Conservation (phyloP, 1,140 invertebrate genomes). For the Drosophila ananassae region DNA sequence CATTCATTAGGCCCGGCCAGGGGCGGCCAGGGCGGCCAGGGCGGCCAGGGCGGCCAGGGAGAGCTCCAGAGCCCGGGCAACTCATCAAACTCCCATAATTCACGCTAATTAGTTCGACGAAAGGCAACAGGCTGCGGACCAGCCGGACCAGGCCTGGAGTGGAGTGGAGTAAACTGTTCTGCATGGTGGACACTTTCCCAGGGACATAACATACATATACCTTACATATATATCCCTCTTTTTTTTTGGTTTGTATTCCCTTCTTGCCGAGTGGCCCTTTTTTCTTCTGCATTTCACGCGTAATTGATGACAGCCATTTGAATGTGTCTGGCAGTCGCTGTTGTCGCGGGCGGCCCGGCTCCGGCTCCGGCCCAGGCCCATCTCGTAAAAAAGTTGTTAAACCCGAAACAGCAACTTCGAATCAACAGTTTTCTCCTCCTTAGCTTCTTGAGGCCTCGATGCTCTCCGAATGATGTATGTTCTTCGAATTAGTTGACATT, state of each 20-base stretch:
- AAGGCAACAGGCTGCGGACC: constrained; percentile 32
- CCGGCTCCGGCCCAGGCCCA: too few species aligned
- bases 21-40: too few species aligned
- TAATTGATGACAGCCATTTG: constrained; percentile 69
- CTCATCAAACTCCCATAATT: constrained; percentile 67
- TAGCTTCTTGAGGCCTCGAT: background rate
- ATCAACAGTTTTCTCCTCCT: background rate
- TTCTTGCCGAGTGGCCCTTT: background rate
- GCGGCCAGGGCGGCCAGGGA: too few species aligned
- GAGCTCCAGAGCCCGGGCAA: constrained; percentile 10
- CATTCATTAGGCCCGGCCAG: constrained; percentile 37
- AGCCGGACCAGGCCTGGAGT: background rate
- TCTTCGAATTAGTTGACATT: background rate
- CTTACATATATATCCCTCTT: constrained; percentile 5
- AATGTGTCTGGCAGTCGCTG: constrained; percentile 29
- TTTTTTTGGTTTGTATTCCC: background rate
- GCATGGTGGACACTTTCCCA: constrained; percentile 15
- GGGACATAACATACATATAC: too few species aligned
- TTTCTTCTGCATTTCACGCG: constrained; percentile 45
- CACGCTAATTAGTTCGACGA: constrained; percentile 67
- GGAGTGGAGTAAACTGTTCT: background rate
- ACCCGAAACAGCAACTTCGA: constrained; percentile 2
- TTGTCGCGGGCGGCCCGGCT: background rate
- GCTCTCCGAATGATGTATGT: background rate
- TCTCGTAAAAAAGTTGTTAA: constrained; percentile 35